Conservation (phyloP, 2,797 vertebrate species). For the Pteronotus mesoamericanus region DNA sequence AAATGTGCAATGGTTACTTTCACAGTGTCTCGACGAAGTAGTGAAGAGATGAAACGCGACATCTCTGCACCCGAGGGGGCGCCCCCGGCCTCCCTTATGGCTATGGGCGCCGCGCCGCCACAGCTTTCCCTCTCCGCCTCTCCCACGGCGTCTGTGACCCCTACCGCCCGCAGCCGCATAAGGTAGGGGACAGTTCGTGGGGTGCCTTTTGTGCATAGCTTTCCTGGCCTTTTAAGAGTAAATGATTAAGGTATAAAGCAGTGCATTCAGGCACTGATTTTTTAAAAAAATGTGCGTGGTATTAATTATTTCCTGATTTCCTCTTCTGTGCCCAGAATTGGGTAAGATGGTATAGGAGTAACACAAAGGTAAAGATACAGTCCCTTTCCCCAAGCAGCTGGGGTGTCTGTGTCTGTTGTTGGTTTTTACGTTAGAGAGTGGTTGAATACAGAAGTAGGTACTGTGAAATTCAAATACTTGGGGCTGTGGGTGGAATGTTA, state of each 20-base stretch:
- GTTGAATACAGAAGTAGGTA: not conserved
- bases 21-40: constrained; percentile 92
- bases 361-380: not conserved
- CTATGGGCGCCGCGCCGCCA: constrained; percentile 90
- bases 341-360: not conserved
- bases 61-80: constrained; percentile 88
- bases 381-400: not conserved
- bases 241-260: not conserved
- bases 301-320: not conserved
- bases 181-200: constrained; percentile 84
- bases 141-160: constrained; percentile 93
- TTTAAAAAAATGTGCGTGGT: not conserved
- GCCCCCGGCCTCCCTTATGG: constrained; percentile 89
- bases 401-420: not conserved
- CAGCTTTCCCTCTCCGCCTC: constrained; percentile 91
- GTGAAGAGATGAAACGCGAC: constrained; percentile 95
- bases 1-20: constrained; percentile 54
- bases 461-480: not conserved
- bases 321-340: not conserved
- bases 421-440: not conserved
- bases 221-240: not conserved
- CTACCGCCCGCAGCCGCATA: constrained; percentile 93
- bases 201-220: not conserved
- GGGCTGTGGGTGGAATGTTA: not conserved
- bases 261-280: not conserved